Conservation (phyloP, 1,140 invertebrate species). For the Temnothorax longispinosus region DNA sequence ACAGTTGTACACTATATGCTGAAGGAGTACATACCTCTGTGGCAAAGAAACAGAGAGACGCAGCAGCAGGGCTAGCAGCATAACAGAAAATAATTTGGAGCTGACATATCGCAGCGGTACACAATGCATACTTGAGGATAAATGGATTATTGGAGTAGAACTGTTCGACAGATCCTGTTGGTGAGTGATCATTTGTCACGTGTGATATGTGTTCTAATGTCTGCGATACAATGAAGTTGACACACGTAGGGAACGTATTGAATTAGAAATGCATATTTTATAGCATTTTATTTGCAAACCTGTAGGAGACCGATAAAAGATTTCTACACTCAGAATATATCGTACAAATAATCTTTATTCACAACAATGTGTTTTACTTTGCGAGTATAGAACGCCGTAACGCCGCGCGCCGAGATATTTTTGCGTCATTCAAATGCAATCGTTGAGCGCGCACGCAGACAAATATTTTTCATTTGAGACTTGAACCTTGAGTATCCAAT, state of each 20-base stretch:
- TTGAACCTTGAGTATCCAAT: not conserved
- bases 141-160: slow-evolving; percentile 80
- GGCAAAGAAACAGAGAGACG: slow-evolving; percentile 65
- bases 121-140: slow-evolving; percentile 76
- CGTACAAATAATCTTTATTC: slow-evolving; percentile 40
- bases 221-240: not conserved
- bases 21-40: slow-evolving; percentile 67
- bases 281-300: not conserved
- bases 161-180: slow-evolving; percentile 72
- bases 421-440: not conserved
- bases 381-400: slow-evolving; percentile 29
- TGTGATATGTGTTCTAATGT: not conserved
- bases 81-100: slow-evolving; percentile 41
- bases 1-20: slow-evolving; percentile 70
- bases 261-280: not conserved
- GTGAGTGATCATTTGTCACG: slow-evolving; percentile 72
- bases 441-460: not conserved
- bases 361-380: slow-evolving; percentile 56
- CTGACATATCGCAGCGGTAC: slow-evolving; percentile 66
- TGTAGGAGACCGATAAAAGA: not conserved
- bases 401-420: not conserved
- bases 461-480: slow-evolving; percentile 11
- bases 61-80: slow-evolving; percentile 3
- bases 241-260: not conserved
- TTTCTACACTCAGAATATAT: not conserved